Conservation (phyloP, 2,888 invertebrate genomes). For the Taenaris catops region DNA sequence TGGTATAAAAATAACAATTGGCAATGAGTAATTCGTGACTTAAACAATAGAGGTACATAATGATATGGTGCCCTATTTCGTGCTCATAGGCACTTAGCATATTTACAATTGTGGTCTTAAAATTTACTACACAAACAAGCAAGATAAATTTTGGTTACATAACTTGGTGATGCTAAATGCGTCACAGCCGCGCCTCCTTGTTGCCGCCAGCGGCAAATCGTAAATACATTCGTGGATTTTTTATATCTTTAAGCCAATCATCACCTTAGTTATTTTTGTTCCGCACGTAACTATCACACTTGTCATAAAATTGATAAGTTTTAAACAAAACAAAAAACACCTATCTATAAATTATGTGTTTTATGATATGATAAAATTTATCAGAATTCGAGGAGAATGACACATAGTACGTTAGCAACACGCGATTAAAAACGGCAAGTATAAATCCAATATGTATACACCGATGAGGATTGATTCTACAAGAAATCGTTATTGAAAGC, state of each 20-base stretch:
- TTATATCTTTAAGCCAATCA: conserved; percentile 18
- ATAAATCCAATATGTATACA: too few species aligned
- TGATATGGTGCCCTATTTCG: too few species aligned
- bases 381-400: too few species aligned
- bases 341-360: background rate
- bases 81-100: background rate
- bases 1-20: too few species aligned
- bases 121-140: background rate
- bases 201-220: conserved; percentile 36
- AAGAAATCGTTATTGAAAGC: too few species aligned
- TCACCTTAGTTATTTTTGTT: conserved; percentile 15
- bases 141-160: conserved; percentile 36
- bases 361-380: background rate
- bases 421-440: too few species aligned
- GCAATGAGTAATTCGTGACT: too few species aligned
- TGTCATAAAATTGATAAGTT: conserved; percentile 2
- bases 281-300: background rate
- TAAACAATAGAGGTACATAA: too few species aligned
- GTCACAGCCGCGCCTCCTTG: conserved; percentile 66
- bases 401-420: too few species aligned
- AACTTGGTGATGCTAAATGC: conserved; percentile 41
- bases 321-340: conserved; percentile 1
- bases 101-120: conserved; percentile 3
- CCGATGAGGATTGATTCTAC: too few species aligned
- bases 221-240: conserved; percentile 18